Base-by-base conservation (phyloP, 2,888 invertebrate genomes). In the Drosophila acutilabella region DNA sequence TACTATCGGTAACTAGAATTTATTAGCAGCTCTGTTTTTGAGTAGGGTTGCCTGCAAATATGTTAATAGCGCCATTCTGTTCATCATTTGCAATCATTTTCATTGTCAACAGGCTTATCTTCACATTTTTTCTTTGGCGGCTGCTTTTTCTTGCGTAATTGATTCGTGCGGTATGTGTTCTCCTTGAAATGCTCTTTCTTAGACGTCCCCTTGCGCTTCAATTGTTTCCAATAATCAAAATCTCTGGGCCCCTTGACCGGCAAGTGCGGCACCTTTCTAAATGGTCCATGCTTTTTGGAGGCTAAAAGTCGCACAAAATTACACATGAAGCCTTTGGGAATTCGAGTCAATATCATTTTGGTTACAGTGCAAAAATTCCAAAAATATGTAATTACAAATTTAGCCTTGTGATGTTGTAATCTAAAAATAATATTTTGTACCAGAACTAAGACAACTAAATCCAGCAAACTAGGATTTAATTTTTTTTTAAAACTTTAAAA, bases 181-280 rank as follows among this genome's bases (percentile, higher is more conserved):
- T 57, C 45, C 36, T 38, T 58, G 50, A 0, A 36, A 8, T 40
- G 36, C 1, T 23, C 41, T 44, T 23, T 54, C 30, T 16, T 61
- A 5, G 16, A 33, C 14, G 20, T 8, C 1, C 45, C 54, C 26
- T 73, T 54, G 2, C 69, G 74, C 7, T 47, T 61, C 11, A 78
- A 20, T 0, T 44, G 33, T 1, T 68, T 71, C 74, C 56, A 76
- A 40, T 78, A 78, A 18, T 81, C 75, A 51, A 23, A 80, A 10
- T 80, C 72, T 14, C 75, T 59, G 3, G 80, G 78, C 4, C 81
- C 78, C 8, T 65, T 80, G 10, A 78, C 60, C 0, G 77, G 79
- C 23, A 76, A 5, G n/a, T 36, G 44, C 1, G 75, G 75, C 0
- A 76, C 3, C 20, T 65, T 73, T 1, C 57, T 73, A 0, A 53